Evolutionary conservation across 2,797 vertebrate species (phyloP).

Genomic region (Natrix natrix): DNA sequence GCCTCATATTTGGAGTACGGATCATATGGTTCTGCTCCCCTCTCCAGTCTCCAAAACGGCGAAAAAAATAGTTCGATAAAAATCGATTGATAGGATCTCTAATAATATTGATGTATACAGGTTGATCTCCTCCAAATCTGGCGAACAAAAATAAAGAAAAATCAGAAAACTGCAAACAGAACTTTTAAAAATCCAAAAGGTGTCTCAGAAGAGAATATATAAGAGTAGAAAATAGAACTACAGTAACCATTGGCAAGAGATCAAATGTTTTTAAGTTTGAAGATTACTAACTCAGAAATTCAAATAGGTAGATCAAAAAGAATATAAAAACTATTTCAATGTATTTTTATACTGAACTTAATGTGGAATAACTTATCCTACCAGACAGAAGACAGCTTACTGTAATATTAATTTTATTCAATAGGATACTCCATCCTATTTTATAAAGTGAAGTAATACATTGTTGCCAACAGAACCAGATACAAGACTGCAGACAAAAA

Average conservation of each 20-base stretch:
- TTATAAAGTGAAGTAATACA: background rate
- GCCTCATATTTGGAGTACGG: constrained; percentile 96
- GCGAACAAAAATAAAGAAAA: constrained; percentile 26
- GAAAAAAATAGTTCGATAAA: constrained; percentile 98
- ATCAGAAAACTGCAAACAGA: constrained; percentile 28
- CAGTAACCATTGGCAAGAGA: background rate
- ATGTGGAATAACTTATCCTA: background rate
- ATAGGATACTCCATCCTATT: background rate
- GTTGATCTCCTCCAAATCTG: constrained; percentile 96
- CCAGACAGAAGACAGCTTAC: background rate
- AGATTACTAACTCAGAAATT: constrained; percentile 11
- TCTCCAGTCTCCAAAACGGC: constrained; percentile 97
- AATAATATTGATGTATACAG: constrained; percentile 97
- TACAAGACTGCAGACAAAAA: background rate
- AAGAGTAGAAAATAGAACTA: background rate
- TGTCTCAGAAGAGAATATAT: background rate
- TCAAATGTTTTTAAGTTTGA: background rate
- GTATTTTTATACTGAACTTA: background rate
- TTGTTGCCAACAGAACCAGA: background rate
- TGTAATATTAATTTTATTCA: background rate
- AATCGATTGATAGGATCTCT: constrained; percentile 95
- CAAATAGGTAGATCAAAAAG: background rate
- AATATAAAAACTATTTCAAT: background rate
- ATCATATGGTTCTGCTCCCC: constrained; percentile 98
- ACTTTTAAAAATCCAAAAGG: accelerated